Conservation (phyloP, 2,888 invertebrate genomes). For the Chymomyza fuscimana region DNA sequence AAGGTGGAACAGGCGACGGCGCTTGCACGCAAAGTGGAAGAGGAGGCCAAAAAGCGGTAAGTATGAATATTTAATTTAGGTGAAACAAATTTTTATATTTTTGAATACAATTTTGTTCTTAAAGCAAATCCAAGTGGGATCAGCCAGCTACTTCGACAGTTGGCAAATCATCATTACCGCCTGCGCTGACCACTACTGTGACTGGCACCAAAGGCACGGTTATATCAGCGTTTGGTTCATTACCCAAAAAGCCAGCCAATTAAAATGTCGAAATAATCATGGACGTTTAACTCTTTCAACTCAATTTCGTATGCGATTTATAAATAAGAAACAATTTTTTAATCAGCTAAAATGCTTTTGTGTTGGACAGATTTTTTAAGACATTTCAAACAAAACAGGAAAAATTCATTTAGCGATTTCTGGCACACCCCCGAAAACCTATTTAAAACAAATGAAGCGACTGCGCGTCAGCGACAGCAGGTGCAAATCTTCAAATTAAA, state of each 20-base stretch:
- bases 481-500: too few relatives aligned
- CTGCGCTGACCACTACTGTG: constrained; percentile 88
- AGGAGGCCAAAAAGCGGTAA: constrained; percentile 88
- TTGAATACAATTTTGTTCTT: constrained; percentile 15
- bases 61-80: not conserved
- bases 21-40: constrained; percentile 83
- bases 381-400: too few relatives aligned
- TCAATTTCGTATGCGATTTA: too few relatives aligned
- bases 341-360: too few relatives aligned
- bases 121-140: constrained; percentile 94
- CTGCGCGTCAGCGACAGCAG: too few relatives aligned
- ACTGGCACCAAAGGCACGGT: constrained; percentile 95
- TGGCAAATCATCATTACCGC: constrained; percentile 80
- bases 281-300: too few relatives aligned
- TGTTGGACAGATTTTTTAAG: too few relatives aligned
- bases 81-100: not conserved
- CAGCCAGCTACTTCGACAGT: constrained; percentile 84
- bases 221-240: constrained; percentile 94
- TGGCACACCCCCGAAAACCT: too few relatives aligned
- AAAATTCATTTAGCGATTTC: too few relatives aligned
- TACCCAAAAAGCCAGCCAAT: constrained; percentile 86
- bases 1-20: constrained; percentile 90
- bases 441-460: too few relatives aligned
- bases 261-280: constrained; percentile 32
- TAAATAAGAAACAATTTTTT: too few relatives aligned